Percentiles rank a stretch among this genome's conserved stretches.
These are phyloP conservation scores for Podarcis cretensis DNA, from an alignment of 2,113 vertebrate species.

Conservation along the genomic window DNA sequence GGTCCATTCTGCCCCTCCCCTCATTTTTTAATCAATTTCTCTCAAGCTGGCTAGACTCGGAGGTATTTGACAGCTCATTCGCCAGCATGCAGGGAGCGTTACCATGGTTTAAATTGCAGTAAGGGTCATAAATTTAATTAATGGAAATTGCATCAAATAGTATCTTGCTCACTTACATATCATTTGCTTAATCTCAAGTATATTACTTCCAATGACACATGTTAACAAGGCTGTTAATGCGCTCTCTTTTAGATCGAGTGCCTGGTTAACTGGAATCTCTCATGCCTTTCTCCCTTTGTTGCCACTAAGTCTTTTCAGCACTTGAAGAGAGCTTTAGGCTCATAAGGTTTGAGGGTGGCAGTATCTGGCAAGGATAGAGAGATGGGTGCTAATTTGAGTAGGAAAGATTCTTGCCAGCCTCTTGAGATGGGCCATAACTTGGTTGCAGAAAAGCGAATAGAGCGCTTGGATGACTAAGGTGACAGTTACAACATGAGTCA, in stretches of 20 bases:
- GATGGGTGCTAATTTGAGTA: neutral
- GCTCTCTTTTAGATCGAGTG: neutral
- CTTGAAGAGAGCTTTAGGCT: neutral
- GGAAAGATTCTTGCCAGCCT: neutral
- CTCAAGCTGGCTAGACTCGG: neutral
- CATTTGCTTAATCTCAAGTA: slow-evolving; percentile 25
- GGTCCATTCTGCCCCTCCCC: neutral
- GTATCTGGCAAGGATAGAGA: neutral
- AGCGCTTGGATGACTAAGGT: no score
- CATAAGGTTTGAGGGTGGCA: no score
- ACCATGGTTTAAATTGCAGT: neutral
- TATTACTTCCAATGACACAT: slow-evolving; percentile 20
- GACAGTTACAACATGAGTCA: no score
- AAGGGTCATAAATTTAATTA: slow-evolving; percentile 33
- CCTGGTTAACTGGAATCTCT: neutral
- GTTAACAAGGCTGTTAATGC: slow-evolving; percentile 23
- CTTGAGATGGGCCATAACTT: neutral
- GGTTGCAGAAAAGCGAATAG: neutral
- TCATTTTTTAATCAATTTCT: neutral
- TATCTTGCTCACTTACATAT: neutral
- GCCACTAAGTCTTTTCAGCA: neutral
- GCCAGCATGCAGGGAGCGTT: neutral
- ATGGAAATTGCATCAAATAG: slow-evolving; percentile 22
- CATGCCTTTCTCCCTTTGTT: no score
- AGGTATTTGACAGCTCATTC: neutral